phyloP scores from a whole-genome alignment of 1,140 invertebrate genomes.

The Euura saliciscinereae region DNA sequence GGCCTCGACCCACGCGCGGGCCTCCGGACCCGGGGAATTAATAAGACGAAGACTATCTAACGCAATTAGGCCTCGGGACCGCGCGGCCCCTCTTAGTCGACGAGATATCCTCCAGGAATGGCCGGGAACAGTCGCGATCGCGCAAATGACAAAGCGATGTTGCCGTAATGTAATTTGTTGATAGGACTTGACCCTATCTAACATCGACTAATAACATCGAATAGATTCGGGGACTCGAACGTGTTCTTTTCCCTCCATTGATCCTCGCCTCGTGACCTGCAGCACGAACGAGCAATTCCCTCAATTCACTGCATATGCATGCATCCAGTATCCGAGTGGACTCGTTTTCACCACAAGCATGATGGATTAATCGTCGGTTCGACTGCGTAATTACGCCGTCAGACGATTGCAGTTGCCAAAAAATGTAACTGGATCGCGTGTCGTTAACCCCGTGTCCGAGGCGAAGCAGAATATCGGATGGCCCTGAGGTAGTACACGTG shows the following conservation, averaged over 20 bases:
- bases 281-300: too few species aligned
- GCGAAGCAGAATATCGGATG: too few species aligned
- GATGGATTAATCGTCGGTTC: too few species aligned
- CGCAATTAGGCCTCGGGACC: conserved; percentile 50
- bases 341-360: too few species aligned
- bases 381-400: too few species aligned
- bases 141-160: conserved; percentile 8
- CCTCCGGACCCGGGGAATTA: conserved; percentile 46
- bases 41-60: conserved; percentile 57
- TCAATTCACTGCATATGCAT: too few species aligned
- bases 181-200: not conserved
- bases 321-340: too few species aligned
- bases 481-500: not conserved
- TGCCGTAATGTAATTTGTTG: conserved; percentile 13
- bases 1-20: conserved; percentile 15
- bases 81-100: conserved; percentile 34
- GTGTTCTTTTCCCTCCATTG: too few species aligned
- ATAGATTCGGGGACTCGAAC: not conserved
- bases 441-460: too few species aligned
- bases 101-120: conserved; percentile 33
- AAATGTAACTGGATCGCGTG: too few species aligned
- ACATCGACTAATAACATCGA: not conserved
- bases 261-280: too few species aligned
- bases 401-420: too few species aligned
- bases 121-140: conserved; percentile 7